A percentile compares a stretch with the other conserved stretches of the same genome.
Evolutionary conservation across 2,888 invertebrate species (phyloP).

Genomic region (Syrista parreyssii): DNA sequence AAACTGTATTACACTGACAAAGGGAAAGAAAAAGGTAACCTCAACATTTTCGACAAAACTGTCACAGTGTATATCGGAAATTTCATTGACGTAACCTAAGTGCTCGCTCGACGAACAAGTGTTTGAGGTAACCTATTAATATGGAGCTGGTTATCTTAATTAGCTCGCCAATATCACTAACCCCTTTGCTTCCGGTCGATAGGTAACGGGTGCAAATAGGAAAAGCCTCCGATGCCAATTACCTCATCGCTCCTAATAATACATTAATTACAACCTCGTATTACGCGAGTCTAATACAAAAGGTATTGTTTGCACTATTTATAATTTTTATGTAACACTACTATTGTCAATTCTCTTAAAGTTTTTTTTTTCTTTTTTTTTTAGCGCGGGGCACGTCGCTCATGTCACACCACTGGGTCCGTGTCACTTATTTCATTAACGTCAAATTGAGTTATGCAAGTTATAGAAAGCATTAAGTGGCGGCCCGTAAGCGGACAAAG

Average conservation of each 20-base stretch:
- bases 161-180: not conserved
- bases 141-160: not conserved
- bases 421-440: constrained; percentile 49
- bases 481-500: constrained; percentile 14
- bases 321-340: not conserved
- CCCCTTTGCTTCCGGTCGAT: not conserved
- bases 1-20: not conserved
- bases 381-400: not conserved
- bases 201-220: not conserved
- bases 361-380: too few relatives aligned
- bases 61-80: not conserved
- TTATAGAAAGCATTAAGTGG: constrained; percentile 11
- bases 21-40: not conserved
- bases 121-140: not conserved
- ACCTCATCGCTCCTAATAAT: not conserved
- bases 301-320: not conserved
- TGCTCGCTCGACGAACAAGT: not conserved
- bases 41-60: not conserved
- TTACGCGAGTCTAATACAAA: not conserved
- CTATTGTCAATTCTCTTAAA: not conserved
- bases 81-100: not conserved
- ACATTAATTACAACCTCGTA: not conserved
- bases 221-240: not conserved
- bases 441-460: constrained; percentile 48
- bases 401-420: constrained; percentile 17